Percentiles rank a stretch among this genome's conserved stretches.
Evolutionary conservation across 2,113 vertebrate genomes (phyloP).

Genomic region (Oryzias curvinotus): DNA sequence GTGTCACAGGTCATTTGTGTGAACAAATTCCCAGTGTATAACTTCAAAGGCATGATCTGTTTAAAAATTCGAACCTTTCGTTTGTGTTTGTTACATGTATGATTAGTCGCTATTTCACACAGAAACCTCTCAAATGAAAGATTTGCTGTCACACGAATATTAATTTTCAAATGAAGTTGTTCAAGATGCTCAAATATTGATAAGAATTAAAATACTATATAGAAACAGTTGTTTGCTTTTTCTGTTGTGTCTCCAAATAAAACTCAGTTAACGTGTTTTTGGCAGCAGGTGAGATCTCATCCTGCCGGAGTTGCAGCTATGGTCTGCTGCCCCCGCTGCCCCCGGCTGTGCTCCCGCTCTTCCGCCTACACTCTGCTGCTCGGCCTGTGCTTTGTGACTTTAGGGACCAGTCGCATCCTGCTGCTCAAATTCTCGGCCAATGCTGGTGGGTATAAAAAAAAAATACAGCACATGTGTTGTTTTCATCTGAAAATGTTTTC

Average conservation of each 20-base stretch:
- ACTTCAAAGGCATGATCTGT: too few species aligned
- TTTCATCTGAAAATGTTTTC: not conserved
- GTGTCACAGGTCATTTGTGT: too few species aligned
- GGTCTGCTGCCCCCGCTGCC: constrained; percentile 50
- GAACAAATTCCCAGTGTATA: too few species aligned
- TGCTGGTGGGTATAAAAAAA: constrained; percentile 74
- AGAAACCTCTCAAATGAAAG: too few species aligned
- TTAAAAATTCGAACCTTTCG: too few species aligned
- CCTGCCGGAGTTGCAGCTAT: constrained; percentile 25
- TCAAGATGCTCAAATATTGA: not conserved
- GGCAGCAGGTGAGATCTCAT: constrained; percentile 6
- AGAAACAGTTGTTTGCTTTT: not conserved
- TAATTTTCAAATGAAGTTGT: not conserved
- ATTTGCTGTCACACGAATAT: not conserved
- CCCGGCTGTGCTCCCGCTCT: constrained; percentile 76
- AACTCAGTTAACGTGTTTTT: not conserved
- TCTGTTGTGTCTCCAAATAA: not conserved
- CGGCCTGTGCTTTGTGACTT: constrained; percentile 79
- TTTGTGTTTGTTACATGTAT: too few species aligned
- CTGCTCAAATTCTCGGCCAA: constrained; percentile 93
- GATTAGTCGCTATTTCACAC: too few species aligned
- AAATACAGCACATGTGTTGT: not conserved
- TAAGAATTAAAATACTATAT: not conserved
- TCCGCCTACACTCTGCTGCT: constrained; percentile 82
- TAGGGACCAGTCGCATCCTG: constrained; percentile 92